Percentiles rank a stretch among this genome's conserved stretches.
These are phyloP conservation scores for Rattus rattus DNA, from an alignment of 2,113 vertebrate genomes.

Conservation along the genomic window DNA sequence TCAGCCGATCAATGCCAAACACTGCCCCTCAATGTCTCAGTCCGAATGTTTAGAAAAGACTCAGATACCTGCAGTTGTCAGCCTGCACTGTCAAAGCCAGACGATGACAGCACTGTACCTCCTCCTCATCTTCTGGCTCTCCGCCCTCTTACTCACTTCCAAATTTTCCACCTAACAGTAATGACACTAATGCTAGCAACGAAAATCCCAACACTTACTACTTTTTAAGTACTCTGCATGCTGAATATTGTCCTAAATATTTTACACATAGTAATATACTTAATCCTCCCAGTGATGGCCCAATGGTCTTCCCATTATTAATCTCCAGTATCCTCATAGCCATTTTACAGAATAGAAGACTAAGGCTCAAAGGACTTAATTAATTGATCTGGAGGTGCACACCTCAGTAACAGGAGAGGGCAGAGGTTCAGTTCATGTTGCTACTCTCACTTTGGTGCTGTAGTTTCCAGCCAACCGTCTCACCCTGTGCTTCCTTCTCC, in stretches of 20 bases:
- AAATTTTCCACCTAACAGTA: background rate
- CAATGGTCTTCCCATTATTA: background rate
- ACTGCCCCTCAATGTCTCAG: background rate
- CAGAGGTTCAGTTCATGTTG: background rate
- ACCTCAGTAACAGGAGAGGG: background rate
- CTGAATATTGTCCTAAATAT: background rate
- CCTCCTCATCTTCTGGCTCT: background rate
- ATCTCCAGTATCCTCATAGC: background rate
- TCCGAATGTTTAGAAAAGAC: background rate
- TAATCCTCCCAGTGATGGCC: conserved; percentile 2
- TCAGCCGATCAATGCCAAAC: background rate
- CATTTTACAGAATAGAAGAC: conserved; percentile 30
- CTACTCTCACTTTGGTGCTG: background rate
- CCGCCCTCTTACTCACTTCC: background rate
- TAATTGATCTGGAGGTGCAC: conserved; percentile 12
- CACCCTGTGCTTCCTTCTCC: background rate
- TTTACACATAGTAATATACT: background rate
- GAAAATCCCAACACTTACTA: background rate
- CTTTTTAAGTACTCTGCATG: background rate
- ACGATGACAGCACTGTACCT: background rate
- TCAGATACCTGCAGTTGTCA: background rate
- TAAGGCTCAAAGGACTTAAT: conserved; percentile 9
- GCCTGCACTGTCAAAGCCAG: background rate
- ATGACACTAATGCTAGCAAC: background rate
- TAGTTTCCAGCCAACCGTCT: background rate